Evolutionary conservation across 2,797 vertebrate species (phyloP).

Genomic region (Acrocephalus scirpaceus): DNA sequence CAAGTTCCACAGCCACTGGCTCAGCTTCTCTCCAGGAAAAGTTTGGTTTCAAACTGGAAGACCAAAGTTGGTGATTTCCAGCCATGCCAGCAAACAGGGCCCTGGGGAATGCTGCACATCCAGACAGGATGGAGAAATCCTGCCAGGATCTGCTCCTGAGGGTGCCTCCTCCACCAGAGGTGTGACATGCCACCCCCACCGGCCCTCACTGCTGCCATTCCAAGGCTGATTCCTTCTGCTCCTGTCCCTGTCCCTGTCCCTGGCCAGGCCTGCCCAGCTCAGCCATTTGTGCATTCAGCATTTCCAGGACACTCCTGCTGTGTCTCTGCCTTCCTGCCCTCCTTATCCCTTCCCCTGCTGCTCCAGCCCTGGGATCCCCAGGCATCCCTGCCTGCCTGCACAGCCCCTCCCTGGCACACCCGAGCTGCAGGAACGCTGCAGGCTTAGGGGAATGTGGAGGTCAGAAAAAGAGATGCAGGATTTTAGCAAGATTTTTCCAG

Average conservation of each 20-base stretch:
- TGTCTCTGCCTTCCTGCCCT: neutral
- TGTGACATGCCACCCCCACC: neutral
- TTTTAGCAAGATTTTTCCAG: neutral
- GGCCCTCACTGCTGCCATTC: rapidly evolving
- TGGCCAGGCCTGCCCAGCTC: neutral
- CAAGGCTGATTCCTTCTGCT: neutral
- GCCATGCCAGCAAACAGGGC: rapidly evolving
- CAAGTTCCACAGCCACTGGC: neutral
- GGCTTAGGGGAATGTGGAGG: neutral
- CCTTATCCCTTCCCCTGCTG: rapidly evolving
- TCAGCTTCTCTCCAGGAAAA: neutral
- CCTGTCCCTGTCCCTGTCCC: neutral
- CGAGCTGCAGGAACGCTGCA: neutral
- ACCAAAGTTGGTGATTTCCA: neutral
- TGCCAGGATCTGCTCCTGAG: neutral
- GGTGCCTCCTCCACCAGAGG: neutral
- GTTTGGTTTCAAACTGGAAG: neutral
- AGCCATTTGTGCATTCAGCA: rapidly evolving
- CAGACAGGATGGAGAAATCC: neutral
- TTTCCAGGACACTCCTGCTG: neutral
- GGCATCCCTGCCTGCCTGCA: neutral
- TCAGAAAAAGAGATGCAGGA: neutral
- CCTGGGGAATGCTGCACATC: neutral
- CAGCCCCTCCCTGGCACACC: neutral
- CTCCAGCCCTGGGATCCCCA: neutral